Evolutionary conservation across 1,140 invertebrate species (phyloP), one percentile per base, ranked within the genome.

Genomic region (Brachionus calyciflorus): DNA sequence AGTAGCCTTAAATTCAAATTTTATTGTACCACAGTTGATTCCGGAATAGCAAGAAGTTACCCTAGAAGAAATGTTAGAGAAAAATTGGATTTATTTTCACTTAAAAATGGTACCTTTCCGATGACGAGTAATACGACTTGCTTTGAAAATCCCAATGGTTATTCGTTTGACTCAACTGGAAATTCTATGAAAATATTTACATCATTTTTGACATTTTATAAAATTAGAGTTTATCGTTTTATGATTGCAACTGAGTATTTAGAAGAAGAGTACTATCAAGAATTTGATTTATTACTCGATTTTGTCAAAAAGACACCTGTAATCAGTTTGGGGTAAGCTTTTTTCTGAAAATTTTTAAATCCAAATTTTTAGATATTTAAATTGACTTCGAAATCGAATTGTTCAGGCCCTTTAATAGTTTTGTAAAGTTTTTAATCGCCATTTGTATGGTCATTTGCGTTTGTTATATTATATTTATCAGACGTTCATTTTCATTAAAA

Each of bases 31-130:
- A 19, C 19, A 5, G 33, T 73, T n/a, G 69, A 73, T 40, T 33
- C 46, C 2, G 69, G 69, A 21, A 33, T 73, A 24, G 21, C 9
- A 14, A n/a, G 12, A 30, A 21, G 19, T 19, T 73, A 73, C 21
- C 69, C 69, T 10, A 24, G 19, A 14, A 73, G 19, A 73, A 73
- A 55, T 55, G 9, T 28, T 7, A 40, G 17, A 37, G 46, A 49
- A 55, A 73, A 55, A 41, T 21, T 73, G 6, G 69, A 73, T 30
- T 55, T 73, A 21, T 73, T 51, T 51, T 51, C 69, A 17, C 51
- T 73, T 40, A 73, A 73, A 55, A 21, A 21, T 24, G 69, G 46
- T 12, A 40, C 28, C 2, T 51, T 41, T 51, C n/a, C 26, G 4
- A 73, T 73, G 69, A 51, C 26, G 12, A 51, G 30, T 40, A 73